Conservation (phyloP, 2,888 invertebrate species). For the Dicyrtomina minuta region DNA sequence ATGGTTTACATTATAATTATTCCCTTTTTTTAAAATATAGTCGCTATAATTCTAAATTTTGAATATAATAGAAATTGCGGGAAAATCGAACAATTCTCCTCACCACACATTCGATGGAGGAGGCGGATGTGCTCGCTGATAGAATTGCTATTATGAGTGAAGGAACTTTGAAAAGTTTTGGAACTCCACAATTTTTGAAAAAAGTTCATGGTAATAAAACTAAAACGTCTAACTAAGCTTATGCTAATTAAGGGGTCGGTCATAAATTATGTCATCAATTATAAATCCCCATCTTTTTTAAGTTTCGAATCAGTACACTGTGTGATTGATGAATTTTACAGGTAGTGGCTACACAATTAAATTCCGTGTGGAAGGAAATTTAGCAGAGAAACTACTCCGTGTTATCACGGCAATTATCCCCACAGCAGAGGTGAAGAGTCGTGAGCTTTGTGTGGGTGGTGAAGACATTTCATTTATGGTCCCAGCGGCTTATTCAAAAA, state of each 20-base stretch:
- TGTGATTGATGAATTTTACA: too few species aligned
- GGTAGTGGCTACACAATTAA: slow-evolving; percentile 34
- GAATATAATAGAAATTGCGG: slow-evolving; percentile 21
- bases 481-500: slow-evolving; percentile 11
- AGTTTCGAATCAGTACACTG: too few species aligned
- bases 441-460: slow-evolving; percentile 27
- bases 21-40: too few species aligned
- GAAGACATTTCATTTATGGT: slow-evolving; percentile 28
- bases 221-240: too few species aligned
- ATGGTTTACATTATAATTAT: not conserved
- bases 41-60: too few species aligned
- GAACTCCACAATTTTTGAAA: slow-evolving; percentile 23
- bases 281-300: too few species aligned
- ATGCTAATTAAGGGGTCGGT: too few species aligned
- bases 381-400: slow-evolving; percentile 25
- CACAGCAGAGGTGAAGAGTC: slow-evolving; percentile 20
- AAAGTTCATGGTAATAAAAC: slow-evolving; percentile 24
- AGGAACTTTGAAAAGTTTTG: slow-evolving; percentile 30
- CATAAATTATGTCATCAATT: slow-evolving; percentile 13
- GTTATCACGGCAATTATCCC: slow-evolving; percentile 24
- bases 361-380: slow-evolving; percentile 12
- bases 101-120: slow-evolving; percentile 26
- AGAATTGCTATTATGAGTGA: slow-evolving; percentile 33
- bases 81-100: slow-evolving; percentile 32
- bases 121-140: slow-evolving; percentile 30